These are phyloP conservation scores for Chaunax sp. DNA, from an alignment of 2,797 vertebrate species.

Conservation along the genomic window DNA sequence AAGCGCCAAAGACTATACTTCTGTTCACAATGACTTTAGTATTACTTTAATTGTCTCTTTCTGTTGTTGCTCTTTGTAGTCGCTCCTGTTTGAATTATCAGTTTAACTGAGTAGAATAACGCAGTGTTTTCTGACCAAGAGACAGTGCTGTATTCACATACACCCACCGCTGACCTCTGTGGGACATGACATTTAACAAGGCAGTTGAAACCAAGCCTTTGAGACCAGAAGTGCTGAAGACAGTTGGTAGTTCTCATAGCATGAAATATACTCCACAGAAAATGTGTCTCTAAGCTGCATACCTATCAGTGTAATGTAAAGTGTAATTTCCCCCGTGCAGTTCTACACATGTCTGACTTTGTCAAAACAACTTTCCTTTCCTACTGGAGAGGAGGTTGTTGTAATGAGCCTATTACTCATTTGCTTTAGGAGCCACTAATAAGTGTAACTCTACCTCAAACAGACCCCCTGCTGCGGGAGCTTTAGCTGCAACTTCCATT, in stretches of 20 bases:
- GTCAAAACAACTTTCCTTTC: constrained; percentile 40
- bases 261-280: neutral
- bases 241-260: neutral
- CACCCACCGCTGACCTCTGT: neutral
- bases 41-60: too few relatives aligned
- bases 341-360: constrained; percentile 21
- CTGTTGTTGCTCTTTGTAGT: too few relatives aligned
- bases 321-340: neutral
- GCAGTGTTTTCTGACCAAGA: neutral
- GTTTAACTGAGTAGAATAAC: neutral
- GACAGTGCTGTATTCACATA: neutral
- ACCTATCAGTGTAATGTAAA: neutral
- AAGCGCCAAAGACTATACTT: too few relatives aligned
- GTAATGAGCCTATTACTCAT: constrained; percentile 57
- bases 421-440: constrained; percentile 50
- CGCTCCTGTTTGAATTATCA: too few relatives aligned
- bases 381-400: constrained; percentile 31
- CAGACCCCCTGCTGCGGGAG: constrained; percentile 42
- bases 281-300: neutral
- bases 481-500: constrained; percentile 28
- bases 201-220: neutral
- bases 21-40: too few relatives aligned
- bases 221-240: neutral
- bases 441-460: constrained; percentile 40
- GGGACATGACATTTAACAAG: neutral